phyloP scores from a whole-genome alignment of 2,113 vertebrate species.

The Ammodytes marinus region DNA sequence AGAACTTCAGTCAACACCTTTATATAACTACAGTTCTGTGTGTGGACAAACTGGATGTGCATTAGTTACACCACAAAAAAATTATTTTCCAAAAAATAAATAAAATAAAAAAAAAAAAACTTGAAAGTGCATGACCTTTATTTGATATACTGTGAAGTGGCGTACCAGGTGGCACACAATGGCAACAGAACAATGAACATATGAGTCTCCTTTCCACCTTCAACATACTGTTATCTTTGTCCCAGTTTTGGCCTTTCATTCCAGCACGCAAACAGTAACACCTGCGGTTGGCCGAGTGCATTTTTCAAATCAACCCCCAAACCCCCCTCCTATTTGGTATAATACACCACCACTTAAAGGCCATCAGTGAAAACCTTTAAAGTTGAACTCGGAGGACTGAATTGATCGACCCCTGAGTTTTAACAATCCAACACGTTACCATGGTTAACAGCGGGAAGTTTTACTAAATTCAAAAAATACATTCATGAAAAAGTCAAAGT shows the following conservation, averaged over 20 bases:
- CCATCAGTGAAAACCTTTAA: conserved; percentile 26
- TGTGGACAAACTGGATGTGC: neutral
- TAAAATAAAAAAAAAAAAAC: conserved; percentile 6
- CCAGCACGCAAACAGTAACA: conserved; percentile 38
- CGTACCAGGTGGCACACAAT: conserved; percentile 51
- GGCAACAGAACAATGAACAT: conserved; percentile 56
- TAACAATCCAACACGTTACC: conserved; percentile 42
- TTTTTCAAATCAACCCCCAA: neutral
- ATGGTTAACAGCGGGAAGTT: conserved; percentile 36
- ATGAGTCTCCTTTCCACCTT: conserved; percentile 50
- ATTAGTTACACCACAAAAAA: neutral
- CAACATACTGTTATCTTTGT: conserved; percentile 20
- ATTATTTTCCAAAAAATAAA: neutral
- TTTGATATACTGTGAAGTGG: conserved; percentile 61
- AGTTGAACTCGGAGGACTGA: conserved; percentile 38
- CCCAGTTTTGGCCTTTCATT: conserved; percentile 23
- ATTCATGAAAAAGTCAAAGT: conserved; percentile 12
- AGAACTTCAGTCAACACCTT: neutral
- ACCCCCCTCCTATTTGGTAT: neutral
- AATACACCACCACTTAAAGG: conserved; percentile 19
- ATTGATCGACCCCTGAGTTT: conserved; percentile 62
- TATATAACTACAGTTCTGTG: neutral
- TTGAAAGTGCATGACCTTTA: conserved; percentile 74
- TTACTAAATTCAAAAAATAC: conserved; percentile 35
- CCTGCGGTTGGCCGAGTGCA: conserved; percentile 42